Conservation (phyloP, 2,888 invertebrate genomes). For the Synanthedon andrenaeformis region DNA sequence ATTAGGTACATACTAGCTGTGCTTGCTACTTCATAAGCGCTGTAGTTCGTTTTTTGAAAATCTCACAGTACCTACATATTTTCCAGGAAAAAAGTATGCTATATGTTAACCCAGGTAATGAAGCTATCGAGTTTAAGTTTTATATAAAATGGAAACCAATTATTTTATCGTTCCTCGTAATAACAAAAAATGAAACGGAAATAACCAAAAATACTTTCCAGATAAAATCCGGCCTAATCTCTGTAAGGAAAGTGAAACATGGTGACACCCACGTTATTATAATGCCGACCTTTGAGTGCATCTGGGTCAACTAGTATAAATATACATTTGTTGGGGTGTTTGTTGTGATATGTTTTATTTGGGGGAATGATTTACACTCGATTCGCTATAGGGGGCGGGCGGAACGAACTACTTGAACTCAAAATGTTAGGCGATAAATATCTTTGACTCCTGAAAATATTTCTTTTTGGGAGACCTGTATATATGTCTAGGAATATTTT, state of each 20-base stretch:
- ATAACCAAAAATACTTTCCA: constrained; percentile 12
- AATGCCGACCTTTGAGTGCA: background rate
- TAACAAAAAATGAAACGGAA: constrained; percentile 4
- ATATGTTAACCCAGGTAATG: too few species aligned
- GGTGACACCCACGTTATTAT: background rate
- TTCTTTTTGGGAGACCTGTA: too few species aligned
- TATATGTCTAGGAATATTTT: too few species aligned
- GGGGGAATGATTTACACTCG: background rate
- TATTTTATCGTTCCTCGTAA: constrained; percentile 1
- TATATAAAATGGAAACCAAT: background rate
- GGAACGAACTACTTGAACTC: background rate
- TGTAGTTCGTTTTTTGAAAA: too few species aligned
- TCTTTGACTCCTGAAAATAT: too few species aligned
- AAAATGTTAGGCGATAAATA: too few species aligned
- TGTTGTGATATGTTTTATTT: background rate
- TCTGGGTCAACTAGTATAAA: background rate
- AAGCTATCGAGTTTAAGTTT: too few species aligned
- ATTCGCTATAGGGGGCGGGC: background rate
- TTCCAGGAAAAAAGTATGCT: too few species aligned
- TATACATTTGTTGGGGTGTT: background rate
- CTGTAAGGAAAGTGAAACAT: constrained; percentile 8
- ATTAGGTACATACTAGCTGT: too few species aligned
- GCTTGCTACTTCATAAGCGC: too few species aligned
- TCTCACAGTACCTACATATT: too few species aligned
- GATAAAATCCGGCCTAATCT: constrained; percentile 16